These are phyloP conservation scores for Cololabis saira DNA, from an alignment of 2,113 vertebrate species.

Conservation along the genomic window DNA sequence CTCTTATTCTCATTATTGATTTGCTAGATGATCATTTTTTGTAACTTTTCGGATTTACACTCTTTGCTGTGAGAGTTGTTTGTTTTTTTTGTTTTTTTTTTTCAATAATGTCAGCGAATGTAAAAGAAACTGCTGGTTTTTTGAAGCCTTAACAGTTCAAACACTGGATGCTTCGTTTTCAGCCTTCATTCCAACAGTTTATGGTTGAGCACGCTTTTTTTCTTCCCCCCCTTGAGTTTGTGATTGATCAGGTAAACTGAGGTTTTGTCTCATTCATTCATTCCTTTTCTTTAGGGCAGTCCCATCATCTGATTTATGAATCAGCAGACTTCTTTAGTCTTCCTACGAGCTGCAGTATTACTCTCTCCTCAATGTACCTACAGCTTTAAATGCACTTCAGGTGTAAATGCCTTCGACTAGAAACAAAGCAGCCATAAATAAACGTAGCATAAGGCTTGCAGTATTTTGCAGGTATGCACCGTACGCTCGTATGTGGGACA, in stretches of 20 bases:
- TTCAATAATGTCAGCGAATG: conserved; percentile 45
- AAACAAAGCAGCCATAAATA: conserved; percentile 75
- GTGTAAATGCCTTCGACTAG: conserved; percentile 75
- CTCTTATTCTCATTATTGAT: conserved; percentile 72
- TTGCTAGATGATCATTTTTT: conserved; percentile 69
- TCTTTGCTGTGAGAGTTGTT: conserved; percentile 46
- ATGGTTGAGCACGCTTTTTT: conserved; percentile 6
- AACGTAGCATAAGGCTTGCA: conserved; percentile 64
- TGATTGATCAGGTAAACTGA: conserved; percentile 38
- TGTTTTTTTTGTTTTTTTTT: neutral
- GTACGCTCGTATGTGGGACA: conserved; percentile 18
- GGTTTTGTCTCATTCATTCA: conserved; percentile 43
- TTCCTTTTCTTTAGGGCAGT: conserved; percentile 53
- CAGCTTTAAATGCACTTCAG: conserved; percentile 80
- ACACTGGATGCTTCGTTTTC: conserved; percentile 62
- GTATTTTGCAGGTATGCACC: conserved; percentile 55
- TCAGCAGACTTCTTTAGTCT: conserved; percentile 69
- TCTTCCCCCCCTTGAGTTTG: conserved; percentile 5
- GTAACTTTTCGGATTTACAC: conserved; percentile 43
- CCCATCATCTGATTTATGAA: conserved; percentile 55
- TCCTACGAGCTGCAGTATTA: conserved; percentile 73
- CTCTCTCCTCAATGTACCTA: conserved; percentile 59
- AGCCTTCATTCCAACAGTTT: conserved; percentile 35
- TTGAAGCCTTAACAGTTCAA: conserved; percentile 49
- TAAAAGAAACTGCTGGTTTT: conserved; percentile 41